Base-by-base conservation (phyloP, 2,888 invertebrate genomes). In the Meghimatium bilineatum region DNA sequence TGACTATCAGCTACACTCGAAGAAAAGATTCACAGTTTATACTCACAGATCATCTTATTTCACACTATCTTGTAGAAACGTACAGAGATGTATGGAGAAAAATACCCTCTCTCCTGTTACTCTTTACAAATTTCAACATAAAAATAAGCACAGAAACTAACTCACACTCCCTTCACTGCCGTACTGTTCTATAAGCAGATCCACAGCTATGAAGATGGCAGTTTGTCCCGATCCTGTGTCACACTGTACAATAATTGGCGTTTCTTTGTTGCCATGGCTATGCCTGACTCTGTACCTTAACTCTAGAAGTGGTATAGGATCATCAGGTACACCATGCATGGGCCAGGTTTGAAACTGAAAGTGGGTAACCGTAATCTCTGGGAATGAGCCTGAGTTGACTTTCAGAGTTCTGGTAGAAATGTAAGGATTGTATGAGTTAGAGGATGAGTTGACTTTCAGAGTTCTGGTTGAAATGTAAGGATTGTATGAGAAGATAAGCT, bases 281-380 rank as follows among this genome's bases (percentile, higher is more conserved):
- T 85, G 85, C 34, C 88, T 86, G 8, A 90, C 89, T 49, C 90
- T 89, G n/a, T 88, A 83, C 44, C 90, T 85, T 87, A 91, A 89
- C 83, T 93, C 93, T 14, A 93, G 87, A 26, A 93, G 86, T n/a
- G 93, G 92, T 26, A 92, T 89, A 1, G 93, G 82, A 84, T 93
- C 90, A 36, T 87, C 87, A 0, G 92, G 92, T 0, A 91, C 88
- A 10, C 91, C 91, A 83, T 92, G 90, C 32, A 91, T 90, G 0
- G 93, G 93, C 93, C 93, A 93, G 1, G 89, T 89, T 0, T 89
- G 90, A 87, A 91, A 91, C 74, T 93, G 92, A 88, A 90, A 93
- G 56, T 90, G 85, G 71, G 87, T 86, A 32, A 89, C 88, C 29
- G 86, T 77, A 36, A 66, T 23, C n/a, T 88, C 88, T 78, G 87